Base-by-base conservation (phyloP, 2,113 vertebrate species). In the Psettodes erumei region DNA sequence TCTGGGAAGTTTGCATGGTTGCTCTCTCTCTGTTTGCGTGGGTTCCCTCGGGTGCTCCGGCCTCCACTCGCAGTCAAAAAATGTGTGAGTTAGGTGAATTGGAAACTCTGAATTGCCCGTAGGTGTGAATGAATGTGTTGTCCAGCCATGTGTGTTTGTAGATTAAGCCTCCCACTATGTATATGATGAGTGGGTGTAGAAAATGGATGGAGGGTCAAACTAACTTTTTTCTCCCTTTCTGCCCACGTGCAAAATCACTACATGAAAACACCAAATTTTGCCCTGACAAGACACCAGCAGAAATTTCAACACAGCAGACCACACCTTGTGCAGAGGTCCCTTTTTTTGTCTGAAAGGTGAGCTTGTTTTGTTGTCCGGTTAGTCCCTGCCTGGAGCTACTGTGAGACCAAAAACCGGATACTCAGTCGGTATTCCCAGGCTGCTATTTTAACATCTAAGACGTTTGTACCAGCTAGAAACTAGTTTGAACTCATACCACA, bases 381-480 rank as follows among this genome's bases (percentile, higher is more conserved):
- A 90, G 76, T 88, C 88, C 84, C 88, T 83, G 90, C 91, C 91
- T 83, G 55, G 73, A 90, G 91, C 91, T 62, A 90, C 71, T 43
- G 47, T 28, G 71, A 83, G 66, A 83, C 59, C 76, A 81, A 79
- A n/a, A 86, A 84, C 82, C 60, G 13, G 72, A 89, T 86, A 79
- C 79, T 85, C 60, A 25, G 37, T 25, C 50, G 78, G 61, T 88
- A 86, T 90, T 90, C 88, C 85, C 89, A 88, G 82, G 86, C 83
- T 66, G 77, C 64, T 83, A 25, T 84, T 82, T 85, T 80, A 71
- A 82, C 69, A 69, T 79, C 56, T 16, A 68, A 61, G 82, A 86
- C 71, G 79, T 76, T 68, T 58, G 75, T 37, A 85, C 61, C 60
- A 60, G 56, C 30, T 70, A 62, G n/a, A 62, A 73, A 79, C 85